These are phyloP conservation scores for Temnothorax nylanderi DNA, from an alignment of 1,140 invertebrate genomes.

Conservation along the genomic window DNA sequence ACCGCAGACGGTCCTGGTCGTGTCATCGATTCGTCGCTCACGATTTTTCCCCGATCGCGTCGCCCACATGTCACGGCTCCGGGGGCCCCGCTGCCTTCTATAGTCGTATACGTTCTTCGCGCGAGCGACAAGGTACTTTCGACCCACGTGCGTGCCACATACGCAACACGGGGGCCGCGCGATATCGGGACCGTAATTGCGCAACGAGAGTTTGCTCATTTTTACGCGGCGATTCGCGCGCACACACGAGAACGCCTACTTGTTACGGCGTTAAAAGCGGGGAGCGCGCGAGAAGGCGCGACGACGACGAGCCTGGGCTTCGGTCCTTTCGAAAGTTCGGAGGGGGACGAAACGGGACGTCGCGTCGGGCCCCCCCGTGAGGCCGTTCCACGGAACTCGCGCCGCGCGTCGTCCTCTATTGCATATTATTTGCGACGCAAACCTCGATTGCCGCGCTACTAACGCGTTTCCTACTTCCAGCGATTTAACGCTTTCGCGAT, in stretches of 20 bases:
- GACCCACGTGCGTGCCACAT: constrained; percentile 60
- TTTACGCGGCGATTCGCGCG: constrained; percentile 48
- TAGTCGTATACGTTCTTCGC: constrained; percentile 20
- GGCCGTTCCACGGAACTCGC: neutral
- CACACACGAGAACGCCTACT: constrained; percentile 38
- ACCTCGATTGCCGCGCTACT: constrained; percentile 18
- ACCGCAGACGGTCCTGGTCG: neutral
- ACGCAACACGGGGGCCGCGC: constrained; percentile 58
- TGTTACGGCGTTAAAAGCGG: constrained; percentile 15
- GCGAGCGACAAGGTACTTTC: constrained; percentile 36
- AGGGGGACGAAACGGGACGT: neutral
- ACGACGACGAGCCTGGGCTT: neutral
- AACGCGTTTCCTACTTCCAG: constrained; percentile 42
- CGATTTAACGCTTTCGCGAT: constrained; percentile 1
- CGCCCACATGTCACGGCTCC: constrained; percentile 32
- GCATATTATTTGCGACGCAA: neutral
- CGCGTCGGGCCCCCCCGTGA: neutral
- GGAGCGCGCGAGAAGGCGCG: neutral
- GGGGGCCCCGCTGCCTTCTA: constrained; percentile 48
- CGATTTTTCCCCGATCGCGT: constrained; percentile 33
- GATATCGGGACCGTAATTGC: constrained; percentile 51
- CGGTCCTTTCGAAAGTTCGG: constrained; percentile 23
- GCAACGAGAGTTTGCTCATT: constrained; percentile 47
- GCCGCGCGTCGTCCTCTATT: neutral
- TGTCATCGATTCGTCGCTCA: constrained; percentile 34